phyloP scores from a whole-genome alignment of 2,797 vertebrate species.

The Halcyon chelicuti region DNA sequence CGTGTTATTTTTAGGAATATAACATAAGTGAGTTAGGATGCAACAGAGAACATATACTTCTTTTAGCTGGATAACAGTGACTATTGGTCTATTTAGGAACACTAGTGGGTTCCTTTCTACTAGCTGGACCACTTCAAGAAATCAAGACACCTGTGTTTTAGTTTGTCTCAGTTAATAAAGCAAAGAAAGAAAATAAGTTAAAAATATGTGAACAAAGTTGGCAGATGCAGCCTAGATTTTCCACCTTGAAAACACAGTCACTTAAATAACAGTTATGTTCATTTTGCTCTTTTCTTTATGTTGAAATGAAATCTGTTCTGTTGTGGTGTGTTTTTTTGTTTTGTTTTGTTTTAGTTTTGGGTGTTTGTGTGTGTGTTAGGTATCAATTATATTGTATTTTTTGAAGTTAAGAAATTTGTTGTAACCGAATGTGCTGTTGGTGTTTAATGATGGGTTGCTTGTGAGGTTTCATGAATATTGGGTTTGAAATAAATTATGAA shows the following conservation, averaged over 20 bases:
- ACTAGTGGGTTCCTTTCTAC: background rate
- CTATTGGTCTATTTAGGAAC: background rate
- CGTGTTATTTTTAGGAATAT: background rate
- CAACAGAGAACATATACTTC: background rate
- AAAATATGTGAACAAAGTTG: background rate
- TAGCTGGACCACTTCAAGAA: background rate
- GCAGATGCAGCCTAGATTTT: background rate
- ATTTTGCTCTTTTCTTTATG: background rate
- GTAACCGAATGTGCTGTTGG: background rate
- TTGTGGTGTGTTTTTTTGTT: background rate
- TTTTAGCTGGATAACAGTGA: background rate
- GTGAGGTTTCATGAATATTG: background rate
- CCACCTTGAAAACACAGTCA: background rate
- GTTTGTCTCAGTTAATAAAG: background rate
- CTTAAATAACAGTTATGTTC: background rate
- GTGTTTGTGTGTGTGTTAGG: background rate
- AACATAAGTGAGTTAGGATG: background rate
- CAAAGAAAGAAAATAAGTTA: background rate
- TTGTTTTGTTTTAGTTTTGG: too few relatives aligned
- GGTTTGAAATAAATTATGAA: background rate
- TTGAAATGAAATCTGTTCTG: background rate
- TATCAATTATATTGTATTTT: background rate
- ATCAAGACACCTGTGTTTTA: background rate
- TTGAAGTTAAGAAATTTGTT: background rate
- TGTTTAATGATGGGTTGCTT: background rate